phyloP scores from a whole-genome alignment of 2,113 vertebrate species.

The Maccullochella peelii region DNA sequence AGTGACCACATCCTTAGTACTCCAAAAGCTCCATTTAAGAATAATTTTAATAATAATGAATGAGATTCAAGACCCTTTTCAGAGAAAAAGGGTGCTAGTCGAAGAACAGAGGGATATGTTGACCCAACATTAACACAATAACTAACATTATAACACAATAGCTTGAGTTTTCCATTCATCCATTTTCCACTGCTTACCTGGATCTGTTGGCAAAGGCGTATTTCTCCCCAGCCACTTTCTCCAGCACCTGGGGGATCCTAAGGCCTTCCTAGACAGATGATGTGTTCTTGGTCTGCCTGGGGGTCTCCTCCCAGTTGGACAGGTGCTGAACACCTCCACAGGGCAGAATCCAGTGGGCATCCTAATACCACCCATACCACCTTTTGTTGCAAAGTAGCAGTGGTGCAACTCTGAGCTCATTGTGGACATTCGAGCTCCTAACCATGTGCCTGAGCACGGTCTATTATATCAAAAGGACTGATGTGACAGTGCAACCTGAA shows the following conservation, averaged over 20 bases:
- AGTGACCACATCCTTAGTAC: not conserved
- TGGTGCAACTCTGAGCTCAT: slow-evolving; percentile 11
- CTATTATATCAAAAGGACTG: slow-evolving; percentile 11
- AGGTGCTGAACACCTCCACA: slow-evolving; percentile 9
- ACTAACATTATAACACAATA: not conserved
- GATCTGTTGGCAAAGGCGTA: not conserved
- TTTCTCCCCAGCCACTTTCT: not conserved
- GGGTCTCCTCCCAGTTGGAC: slow-evolving; percentile 29
- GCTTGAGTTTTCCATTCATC: not conserved
- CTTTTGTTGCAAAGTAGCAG: slow-evolving; percentile 22
- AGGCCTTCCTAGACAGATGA: not conserved
- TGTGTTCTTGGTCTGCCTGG: slow-evolving; percentile 2
- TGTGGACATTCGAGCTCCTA: not conserved
- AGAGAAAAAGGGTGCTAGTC: not conserved
- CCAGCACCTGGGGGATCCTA: not conserved
- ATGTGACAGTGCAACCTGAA: slow-evolving; percentile 7
- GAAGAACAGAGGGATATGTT: not conserved
- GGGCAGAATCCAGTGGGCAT: slow-evolving; percentile 5
- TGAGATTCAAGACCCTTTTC: not conserved
- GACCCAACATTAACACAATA: not conserved
- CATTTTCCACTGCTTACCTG: slow-evolving; percentile 14
- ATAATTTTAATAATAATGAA: not conserved
- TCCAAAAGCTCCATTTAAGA: not conserved
- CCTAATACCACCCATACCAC: not conserved
- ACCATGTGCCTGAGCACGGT: no score